A percentile compares a stretch with the other conserved stretches of the same genome.
Evolutionary conservation across 2,797 vertebrate species (phyloP).

Genomic region (Fratercula arctica): DNA sequence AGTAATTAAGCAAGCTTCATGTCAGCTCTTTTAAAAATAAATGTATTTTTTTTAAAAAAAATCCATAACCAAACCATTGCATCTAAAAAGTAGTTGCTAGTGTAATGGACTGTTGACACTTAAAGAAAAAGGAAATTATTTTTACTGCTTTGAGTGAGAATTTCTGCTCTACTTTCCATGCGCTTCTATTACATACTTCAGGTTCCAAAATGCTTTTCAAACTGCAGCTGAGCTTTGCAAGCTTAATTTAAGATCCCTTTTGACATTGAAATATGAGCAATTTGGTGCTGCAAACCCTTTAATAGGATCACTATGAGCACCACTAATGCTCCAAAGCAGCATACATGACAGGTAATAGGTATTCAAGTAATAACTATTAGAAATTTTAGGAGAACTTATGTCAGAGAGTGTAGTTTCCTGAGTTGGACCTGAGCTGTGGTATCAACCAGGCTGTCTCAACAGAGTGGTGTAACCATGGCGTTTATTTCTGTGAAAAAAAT

Average conservation of each 20-base stretch:
- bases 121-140: not conserved
- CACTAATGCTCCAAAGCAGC: not conserved
- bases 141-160: not conserved
- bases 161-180: not conserved
- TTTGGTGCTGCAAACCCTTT: not conserved
- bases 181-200: not conserved
- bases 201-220: not conserved
- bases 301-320: not conserved
- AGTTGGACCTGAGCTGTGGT: not conserved
- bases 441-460: not conserved
- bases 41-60: not conserved
- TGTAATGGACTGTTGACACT: not conserved
- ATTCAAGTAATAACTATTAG: not conserved
- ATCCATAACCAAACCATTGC: not conserved
- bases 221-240: not conserved
- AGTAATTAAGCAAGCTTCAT: not conserved
- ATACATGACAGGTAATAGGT: not conserved
- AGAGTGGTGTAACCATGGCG: not conserved
- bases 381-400: not conserved
- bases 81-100: not conserved
- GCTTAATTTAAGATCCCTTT: not conserved
- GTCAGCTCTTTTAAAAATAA: not conserved
- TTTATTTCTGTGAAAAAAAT: not conserved
- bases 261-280: not conserved
- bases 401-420: not conserved